These are phyloP conservation scores for Mionectes olivaceus DNA, from an alignment of 2,797 vertebrate genomes.

Conservation along the genomic window DNA sequence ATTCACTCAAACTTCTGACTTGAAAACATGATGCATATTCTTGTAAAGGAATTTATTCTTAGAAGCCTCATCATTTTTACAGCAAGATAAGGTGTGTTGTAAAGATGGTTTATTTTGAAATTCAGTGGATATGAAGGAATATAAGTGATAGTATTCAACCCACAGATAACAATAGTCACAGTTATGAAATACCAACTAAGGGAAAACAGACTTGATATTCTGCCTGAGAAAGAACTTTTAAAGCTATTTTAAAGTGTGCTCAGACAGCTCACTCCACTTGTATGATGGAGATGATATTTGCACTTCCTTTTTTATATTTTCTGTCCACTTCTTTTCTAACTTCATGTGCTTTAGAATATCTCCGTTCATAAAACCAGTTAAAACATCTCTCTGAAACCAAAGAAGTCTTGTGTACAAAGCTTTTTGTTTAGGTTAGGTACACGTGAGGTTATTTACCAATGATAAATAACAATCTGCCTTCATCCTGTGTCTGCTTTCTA, in stretches of 20 bases:
- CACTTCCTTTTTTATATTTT: not conserved
- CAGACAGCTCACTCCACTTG: not conserved
- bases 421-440: not conserved
- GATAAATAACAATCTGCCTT: not conserved
- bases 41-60: not conserved
- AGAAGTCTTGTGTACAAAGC: not conserved
- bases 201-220: not conserved
- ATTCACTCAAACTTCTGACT: not conserved
- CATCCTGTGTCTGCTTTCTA: not conserved
- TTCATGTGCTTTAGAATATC: not conserved
- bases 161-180: not conserved
- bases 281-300: not conserved
- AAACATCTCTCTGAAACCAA: not conserved
- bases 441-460: not conserved
- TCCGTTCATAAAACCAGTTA: not conserved
- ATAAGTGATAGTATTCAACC: not conserved
- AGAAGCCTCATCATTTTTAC: not conserved
- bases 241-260: not conserved
- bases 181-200: not conserved
- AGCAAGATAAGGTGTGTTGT: not conserved
- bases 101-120: not conserved
- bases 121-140: not conserved
- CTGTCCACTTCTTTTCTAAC: not conserved
- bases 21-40: not conserved
- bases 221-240: not conserved